These are phyloP conservation scores for Lipotes vexillifer DNA, from an alignment of 2,113 vertebrate genomes.

Conservation along the genomic window DNA sequence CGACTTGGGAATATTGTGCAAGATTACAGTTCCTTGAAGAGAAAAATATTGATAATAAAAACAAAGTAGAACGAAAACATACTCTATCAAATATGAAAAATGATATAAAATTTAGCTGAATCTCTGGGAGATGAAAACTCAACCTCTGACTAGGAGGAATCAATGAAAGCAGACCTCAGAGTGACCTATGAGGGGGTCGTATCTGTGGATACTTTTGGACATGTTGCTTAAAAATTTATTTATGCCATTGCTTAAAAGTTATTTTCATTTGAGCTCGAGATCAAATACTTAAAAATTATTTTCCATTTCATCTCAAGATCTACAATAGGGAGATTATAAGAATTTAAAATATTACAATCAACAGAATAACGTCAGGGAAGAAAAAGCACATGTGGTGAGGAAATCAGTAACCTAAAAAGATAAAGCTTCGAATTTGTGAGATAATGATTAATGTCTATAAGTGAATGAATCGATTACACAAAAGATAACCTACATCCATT, in stretches of 20 bases:
- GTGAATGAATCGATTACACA: neutral
- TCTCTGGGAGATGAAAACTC: neutral
- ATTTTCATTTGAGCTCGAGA: neutral
- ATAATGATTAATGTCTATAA: neutral
- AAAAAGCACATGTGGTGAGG: neutral
- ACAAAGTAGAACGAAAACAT: neutral
- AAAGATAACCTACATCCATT: neutral
- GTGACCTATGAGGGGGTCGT: neutral
- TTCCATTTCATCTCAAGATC: neutral
- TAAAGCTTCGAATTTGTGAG: neutral
- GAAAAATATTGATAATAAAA: neutral
- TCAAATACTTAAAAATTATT: neutral
- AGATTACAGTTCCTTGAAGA: neutral
- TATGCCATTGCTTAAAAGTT: neutral
- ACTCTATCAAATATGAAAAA: neutral
- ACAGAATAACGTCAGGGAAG: neutral
- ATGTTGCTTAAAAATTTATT: neutral
- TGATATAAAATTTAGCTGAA: neutral
- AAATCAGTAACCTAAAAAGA: neutral
- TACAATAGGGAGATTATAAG: neutral
- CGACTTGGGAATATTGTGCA: neutral
- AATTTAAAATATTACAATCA: neutral
- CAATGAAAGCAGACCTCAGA: neutral
- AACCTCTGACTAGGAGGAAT: neutral
- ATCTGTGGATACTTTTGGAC: neutral